Evolutionary conservation across 2,113 vertebrate genomes (phyloP).

Genomic region (Odocoileus virginianus): DNA sequence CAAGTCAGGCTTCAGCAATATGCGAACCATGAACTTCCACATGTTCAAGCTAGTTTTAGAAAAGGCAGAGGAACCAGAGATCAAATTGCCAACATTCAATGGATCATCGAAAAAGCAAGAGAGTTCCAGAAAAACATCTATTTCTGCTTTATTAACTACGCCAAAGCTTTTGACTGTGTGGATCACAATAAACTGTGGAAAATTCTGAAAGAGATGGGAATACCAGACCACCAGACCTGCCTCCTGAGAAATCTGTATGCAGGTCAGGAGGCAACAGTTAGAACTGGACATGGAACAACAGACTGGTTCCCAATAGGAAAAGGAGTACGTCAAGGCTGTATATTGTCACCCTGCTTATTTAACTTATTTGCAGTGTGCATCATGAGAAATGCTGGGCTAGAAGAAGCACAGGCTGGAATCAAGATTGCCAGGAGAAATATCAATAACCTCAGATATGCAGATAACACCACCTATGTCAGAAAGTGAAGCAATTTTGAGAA

Average conservation of each 20-base stretch:
- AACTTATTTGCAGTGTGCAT: neutral
- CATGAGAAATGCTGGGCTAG: rapidly evolving
- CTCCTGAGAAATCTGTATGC: neutral
- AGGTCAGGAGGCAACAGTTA: neutral
- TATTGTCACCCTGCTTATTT: neutral
- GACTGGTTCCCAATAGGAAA: neutral
- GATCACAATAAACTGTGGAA: neutral
- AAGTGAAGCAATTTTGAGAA: neutral
- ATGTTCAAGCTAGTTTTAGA: neutral
- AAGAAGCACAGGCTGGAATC: neutral
- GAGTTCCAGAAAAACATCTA: neutral
- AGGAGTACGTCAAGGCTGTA: neutral
- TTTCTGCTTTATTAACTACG: neutral
- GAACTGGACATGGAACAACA: neutral
- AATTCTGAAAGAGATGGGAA: neutral
- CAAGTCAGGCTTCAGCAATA: neutral
- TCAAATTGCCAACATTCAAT: rapidly evolving
- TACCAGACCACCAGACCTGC: neutral
- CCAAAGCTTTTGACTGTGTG: neutral
- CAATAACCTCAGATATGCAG: neutral
- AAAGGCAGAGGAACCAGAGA: neutral
- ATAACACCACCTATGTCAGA: neutral
- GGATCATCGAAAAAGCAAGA: neutral
- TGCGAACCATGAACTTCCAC: rapidly evolving
- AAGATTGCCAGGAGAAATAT: rapidly evolving